These are phyloP conservation scores for Zootoca vivipara DNA, from an alignment of 2,113 vertebrate species.

Conservation along the genomic window DNA sequence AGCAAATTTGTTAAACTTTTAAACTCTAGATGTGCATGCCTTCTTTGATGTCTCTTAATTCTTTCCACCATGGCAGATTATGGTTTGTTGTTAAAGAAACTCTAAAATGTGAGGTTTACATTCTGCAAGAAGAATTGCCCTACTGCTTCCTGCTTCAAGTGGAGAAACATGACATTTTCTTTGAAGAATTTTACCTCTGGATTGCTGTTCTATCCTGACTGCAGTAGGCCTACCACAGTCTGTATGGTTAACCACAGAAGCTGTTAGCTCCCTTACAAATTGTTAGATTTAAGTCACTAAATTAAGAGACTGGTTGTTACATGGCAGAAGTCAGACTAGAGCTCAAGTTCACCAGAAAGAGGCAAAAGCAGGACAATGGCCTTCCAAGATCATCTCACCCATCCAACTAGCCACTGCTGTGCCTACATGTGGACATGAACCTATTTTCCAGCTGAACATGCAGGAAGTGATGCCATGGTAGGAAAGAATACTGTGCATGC, in stretches of 20 bases:
- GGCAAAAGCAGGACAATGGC: background rate
- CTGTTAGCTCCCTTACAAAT: fast-evolving
- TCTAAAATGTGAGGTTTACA: background rate
- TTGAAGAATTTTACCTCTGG: background rate
- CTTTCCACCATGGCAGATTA: background rate
- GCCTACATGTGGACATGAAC: background rate
- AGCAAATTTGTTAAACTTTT: background rate
- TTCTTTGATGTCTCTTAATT: background rate
- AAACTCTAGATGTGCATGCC: background rate
- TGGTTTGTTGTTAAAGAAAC: background rate
- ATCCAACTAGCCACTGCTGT: background rate
- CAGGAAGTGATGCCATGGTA: background rate
- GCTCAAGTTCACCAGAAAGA: background rate
- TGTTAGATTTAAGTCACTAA: background rate
- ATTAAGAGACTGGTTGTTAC: background rate
- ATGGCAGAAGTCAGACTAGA: background rate
- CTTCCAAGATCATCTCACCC: background rate
- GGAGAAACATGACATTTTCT: background rate
- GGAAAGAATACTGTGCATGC: background rate
- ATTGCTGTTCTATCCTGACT: background rate
- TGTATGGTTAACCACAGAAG: background rate
- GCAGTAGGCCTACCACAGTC: fast-evolving
- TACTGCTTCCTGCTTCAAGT: background rate
- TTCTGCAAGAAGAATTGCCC: background rate
- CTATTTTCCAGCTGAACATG: background rate